These are phyloP conservation scores for Cyphomyrus discorhynchus DNA, from an alignment of 2,113 vertebrate genomes.

Conservation along the genomic window DNA sequence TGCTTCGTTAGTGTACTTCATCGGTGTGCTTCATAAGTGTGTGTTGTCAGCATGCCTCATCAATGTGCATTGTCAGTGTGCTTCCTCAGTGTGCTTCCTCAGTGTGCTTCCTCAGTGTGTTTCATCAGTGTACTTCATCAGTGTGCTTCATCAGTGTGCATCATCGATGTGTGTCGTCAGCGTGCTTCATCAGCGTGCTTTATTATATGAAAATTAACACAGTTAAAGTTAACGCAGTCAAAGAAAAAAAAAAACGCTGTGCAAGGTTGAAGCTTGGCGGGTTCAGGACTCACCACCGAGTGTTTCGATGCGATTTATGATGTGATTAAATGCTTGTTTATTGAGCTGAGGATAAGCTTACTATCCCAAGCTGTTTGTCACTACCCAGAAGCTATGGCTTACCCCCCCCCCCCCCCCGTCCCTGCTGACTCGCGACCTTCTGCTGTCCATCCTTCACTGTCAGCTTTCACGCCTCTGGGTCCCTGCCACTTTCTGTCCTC, in stretches of 20 bases:
- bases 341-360: constrained; percentile 8
- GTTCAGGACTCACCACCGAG: neutral
- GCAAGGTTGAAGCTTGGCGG: neutral
- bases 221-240: neutral
- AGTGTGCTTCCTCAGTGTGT: neutral
- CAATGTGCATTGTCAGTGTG: no score
- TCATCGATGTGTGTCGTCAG: neutral
- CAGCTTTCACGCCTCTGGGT: neutral
- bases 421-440: neutral
- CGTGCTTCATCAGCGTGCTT: no score
- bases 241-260: neutral
- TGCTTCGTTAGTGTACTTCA: neutral
- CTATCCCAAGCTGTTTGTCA: neutral
- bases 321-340: constrained; percentile 35
- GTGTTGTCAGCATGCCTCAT: no score
- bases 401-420: neutral
- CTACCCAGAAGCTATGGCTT: constrained; percentile 9
- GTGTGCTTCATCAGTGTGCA: neutral
- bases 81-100: neutral
- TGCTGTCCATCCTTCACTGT: neutral
- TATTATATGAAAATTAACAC: neutral
- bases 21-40: neutral
- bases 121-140: neutral
- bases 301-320: constrained; percentile 29
- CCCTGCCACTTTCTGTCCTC: neutral